Conservation (phyloP, 2,113 vertebrate species). For the Pantherophis guttatus region DNA sequence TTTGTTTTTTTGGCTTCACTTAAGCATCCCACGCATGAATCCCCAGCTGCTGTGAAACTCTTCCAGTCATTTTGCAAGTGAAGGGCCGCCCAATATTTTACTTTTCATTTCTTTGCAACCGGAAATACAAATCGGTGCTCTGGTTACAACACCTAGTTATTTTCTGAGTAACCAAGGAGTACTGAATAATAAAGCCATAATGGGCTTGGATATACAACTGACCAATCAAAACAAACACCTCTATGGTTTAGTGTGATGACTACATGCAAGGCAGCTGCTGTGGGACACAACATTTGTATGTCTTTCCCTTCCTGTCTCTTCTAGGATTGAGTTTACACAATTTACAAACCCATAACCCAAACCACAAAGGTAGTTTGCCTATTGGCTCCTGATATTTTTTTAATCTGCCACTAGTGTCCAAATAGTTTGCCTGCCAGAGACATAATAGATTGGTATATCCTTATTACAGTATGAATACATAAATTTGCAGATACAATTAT, state of each 20-base stretch:
- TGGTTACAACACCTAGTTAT: background rate
- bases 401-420: background rate
- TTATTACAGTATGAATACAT: background rate
- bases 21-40: background rate
- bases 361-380: background rate
- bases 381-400: background rate
- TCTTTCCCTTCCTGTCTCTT: background rate
- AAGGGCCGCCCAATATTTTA: background rate
- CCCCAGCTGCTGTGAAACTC: background rate
- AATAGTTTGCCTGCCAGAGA: background rate
- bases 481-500: background rate
- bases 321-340: background rate
- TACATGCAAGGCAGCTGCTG: background rate
- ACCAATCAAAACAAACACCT: background rate
- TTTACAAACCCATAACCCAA: background rate
- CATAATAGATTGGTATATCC: background rate
- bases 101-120: background rate
- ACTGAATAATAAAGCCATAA: background rate
- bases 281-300: background rate
- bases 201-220: background rate
- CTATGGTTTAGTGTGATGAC: background rate
- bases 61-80: background rate
- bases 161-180: background rate
- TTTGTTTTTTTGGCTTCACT: background rate
- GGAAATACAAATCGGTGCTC: background rate